Evolutionary conservation across 2,113 vertebrate genomes (phyloP).

Genomic region (Asarcornis scutulata): DNA sequence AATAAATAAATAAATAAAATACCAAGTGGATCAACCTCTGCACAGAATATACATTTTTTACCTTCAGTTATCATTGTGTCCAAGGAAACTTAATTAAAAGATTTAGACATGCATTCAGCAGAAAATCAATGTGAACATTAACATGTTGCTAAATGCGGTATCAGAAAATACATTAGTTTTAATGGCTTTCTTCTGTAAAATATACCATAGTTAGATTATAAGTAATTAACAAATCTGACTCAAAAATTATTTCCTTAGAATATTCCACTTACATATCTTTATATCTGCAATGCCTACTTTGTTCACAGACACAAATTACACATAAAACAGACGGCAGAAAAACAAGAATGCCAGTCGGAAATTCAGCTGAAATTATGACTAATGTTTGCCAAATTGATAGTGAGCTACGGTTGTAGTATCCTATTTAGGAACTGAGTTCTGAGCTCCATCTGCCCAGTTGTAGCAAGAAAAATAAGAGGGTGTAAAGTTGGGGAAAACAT

Average conservation of each 20-base stretch:
- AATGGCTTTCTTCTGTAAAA: not conserved
- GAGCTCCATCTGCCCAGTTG: not conserved
- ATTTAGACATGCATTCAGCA: not conserved
- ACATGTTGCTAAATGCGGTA: not conserved
- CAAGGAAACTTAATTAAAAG: not conserved
- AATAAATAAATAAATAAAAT: not conserved
- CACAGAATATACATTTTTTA: accelerated
- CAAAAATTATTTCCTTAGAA: not conserved
- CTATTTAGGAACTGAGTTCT: not conserved
- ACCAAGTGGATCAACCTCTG: not conserved
- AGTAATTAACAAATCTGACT: not conserved
- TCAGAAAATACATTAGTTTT: not conserved
- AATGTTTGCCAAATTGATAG: constrained; percentile 45
- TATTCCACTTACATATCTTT: not conserved
- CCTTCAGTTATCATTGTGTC: not conserved
- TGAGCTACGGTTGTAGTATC: not conserved
- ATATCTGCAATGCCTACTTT: not conserved
- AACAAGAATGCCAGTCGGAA: not conserved
- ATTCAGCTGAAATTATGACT: constrained; percentile 28
- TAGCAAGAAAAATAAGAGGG: not conserved
- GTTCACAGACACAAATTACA: not conserved
- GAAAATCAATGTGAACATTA: not conserved
- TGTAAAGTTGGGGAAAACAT: not conserved
- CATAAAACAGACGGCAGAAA: not conserved
- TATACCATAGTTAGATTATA: not conserved